These are phyloP conservation scores for Calyptomena viridis DNA, from an alignment of 2,113 vertebrate species.

Conservation along the genomic window DNA sequence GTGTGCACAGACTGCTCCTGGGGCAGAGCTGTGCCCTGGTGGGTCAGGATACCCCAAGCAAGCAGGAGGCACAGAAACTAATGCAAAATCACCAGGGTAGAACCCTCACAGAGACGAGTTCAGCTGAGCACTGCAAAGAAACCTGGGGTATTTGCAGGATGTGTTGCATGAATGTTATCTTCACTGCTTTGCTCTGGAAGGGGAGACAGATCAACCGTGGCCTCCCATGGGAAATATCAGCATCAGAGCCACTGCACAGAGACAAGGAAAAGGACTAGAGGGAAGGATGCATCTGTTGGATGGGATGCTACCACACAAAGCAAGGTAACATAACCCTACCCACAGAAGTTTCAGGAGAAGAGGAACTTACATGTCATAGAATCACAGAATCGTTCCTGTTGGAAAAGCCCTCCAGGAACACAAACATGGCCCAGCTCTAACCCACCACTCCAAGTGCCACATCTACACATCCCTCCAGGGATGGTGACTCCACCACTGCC, in stretches of 20 bases:
- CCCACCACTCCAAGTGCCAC: neutral
- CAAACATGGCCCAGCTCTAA: neutral
- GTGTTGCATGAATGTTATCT: accelerated
- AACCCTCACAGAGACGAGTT: accelerated
- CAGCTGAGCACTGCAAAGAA: neutral
- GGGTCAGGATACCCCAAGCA: neutral
- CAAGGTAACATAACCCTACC: neutral
- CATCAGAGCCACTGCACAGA: neutral
- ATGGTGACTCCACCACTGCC: neutral
- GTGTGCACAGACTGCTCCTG: neutral
- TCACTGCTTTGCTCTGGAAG: neutral
- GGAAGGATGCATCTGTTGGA: neutral
- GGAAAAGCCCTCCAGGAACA: neutral
- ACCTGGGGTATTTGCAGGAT: accelerated
- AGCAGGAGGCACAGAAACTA: neutral
- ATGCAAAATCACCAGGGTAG: neutral
- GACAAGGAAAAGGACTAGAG: neutral
- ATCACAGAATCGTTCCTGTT: too few relatives aligned
- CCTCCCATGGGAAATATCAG: neutral
- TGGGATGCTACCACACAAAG: neutral
- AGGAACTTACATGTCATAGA: too few relatives aligned
- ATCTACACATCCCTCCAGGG: neutral
- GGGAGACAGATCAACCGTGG: neutral
- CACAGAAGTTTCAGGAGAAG: neutral
- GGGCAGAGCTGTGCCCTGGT: accelerated